Conservation (phyloP, 2,888 invertebrate species). For the Cantharis flavilabris region DNA sequence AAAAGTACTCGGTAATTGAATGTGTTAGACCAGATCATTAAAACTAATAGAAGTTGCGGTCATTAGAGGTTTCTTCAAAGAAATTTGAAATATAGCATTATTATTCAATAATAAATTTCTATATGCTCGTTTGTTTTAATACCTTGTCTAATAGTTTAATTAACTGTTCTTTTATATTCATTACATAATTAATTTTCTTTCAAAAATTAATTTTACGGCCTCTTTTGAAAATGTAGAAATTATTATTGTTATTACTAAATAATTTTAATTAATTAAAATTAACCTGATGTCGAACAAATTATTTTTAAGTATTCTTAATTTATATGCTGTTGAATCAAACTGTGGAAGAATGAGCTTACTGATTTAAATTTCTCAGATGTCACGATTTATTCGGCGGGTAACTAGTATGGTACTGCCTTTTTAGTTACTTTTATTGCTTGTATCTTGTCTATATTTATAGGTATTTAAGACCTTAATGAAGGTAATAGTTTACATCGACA, state of each 20-base stretch:
- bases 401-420: background rate
- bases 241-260: background rate
- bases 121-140: constrained; percentile 6
- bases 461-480: constrained; percentile 15
- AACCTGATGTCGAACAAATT: background rate
- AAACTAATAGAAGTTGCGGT: background rate
- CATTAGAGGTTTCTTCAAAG: constrained; percentile 3
- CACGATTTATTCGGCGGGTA: background rate
- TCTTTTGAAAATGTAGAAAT: background rate
- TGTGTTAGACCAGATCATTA: background rate
- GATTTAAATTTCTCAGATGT: background rate
- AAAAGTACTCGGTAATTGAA: background rate
- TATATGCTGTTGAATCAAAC: background rate
- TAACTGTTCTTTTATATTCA: constrained; percentile 19
- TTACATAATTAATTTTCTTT: constrained; percentile 13
- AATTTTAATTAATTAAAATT: background rate
- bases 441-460: constrained; percentile 15
- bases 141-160: constrained; percentile 24
- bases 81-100: constrained; percentile 10
- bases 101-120: constrained; percentile 10
- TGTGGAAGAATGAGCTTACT: background rate
- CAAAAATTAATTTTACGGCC: background rate
- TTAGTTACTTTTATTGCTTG: constrained; percentile 13
- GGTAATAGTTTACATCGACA: constrained; percentile 12
- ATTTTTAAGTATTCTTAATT: background rate